phyloP scores from a whole-genome alignment of 2,888 invertebrate species.

The Syrista parreyssii region DNA sequence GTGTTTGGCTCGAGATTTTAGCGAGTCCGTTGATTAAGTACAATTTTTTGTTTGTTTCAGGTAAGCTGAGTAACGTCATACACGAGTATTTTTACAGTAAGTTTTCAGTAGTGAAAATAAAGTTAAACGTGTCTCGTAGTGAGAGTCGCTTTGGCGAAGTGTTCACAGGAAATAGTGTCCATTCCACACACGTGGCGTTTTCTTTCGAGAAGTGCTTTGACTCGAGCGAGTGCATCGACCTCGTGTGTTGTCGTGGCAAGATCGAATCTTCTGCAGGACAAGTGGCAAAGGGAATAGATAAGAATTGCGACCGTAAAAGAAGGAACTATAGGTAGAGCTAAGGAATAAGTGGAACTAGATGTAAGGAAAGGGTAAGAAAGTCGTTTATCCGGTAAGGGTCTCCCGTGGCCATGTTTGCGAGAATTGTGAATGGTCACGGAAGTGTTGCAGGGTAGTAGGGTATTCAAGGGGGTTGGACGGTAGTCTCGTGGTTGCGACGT shows the following conservation, averaged over 20 bases:
- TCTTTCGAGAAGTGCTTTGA: background rate
- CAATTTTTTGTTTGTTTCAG: background rate
- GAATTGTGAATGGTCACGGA: background rate
- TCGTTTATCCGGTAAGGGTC: constrained; percentile 11
- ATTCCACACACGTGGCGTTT: background rate
- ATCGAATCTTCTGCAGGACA: background rate
- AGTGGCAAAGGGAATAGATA: background rate
- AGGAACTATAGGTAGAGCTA: background rate
- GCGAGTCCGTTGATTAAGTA: background rate
- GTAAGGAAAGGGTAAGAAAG: background rate
- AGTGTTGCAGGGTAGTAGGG: constrained; percentile 5
- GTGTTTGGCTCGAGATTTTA: background rate
- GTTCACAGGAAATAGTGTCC: background rate
- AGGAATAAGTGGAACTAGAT: background rate
- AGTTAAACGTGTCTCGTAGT: background rate
- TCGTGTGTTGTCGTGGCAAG: background rate
- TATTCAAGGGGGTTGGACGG: constrained; percentile 5
- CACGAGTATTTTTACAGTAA: background rate
- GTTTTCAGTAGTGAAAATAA: background rate
- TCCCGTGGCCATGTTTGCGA: constrained; percentile 8
- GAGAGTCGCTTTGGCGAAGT: background rate
- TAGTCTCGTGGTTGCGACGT: constrained; percentile 18
- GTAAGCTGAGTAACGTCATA: background rate
- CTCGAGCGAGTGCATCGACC: background rate
- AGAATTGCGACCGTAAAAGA: background rate